Percentiles rank a stretch among this genome's conserved stretches.
These are phyloP conservation scores for Venusia cambrica DNA, from an alignment of 2,888 invertebrate species.

Conservation along the genomic window DNA sequence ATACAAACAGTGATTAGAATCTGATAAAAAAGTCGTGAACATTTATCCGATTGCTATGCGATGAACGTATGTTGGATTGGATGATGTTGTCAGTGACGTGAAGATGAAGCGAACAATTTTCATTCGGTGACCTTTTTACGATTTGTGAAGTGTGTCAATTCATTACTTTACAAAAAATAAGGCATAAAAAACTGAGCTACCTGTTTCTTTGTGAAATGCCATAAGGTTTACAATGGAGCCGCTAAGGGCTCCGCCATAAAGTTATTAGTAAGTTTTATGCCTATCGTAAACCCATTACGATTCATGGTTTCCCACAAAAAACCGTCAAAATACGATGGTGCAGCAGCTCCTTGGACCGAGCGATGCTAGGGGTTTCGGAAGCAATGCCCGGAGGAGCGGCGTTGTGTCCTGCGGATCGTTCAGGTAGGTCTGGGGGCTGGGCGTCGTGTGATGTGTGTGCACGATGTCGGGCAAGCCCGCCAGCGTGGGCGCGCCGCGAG, in stretches of 20 bases:
- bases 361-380: constrained; percentile 63
- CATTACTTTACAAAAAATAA: constrained; percentile 49
- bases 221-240: constrained; percentile 71
- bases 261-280: constrained; percentile 52
- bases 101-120: constrained; percentile 58
- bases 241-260: constrained; percentile 77
- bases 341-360: constrained; percentile 53
- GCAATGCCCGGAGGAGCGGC: constrained; percentile 65
- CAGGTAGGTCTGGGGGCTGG: constrained; percentile 67
- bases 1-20: neutral
- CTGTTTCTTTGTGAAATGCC: constrained; percentile 54
- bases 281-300: constrained; percentile 65
- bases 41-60: too few relatives aligned
- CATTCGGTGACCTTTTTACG: constrained; percentile 68
- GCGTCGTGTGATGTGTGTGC: constrained; percentile 86
- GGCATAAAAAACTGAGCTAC: constrained; percentile 43
- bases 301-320: constrained; percentile 61
- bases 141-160: constrained; percentile 54
- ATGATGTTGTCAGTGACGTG: too few relatives aligned
- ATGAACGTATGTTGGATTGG: constrained; percentile 32
- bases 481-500: constrained; percentile 82
- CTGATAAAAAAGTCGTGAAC: too few relatives aligned
- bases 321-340: constrained; percentile 63
- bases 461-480: constrained; percentile 91
- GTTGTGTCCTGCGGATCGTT: constrained; percentile 49